Evolutionary conservation across 2,888 invertebrate species (phyloP).

Genomic region (Aleiodes leptofemur): DNA sequence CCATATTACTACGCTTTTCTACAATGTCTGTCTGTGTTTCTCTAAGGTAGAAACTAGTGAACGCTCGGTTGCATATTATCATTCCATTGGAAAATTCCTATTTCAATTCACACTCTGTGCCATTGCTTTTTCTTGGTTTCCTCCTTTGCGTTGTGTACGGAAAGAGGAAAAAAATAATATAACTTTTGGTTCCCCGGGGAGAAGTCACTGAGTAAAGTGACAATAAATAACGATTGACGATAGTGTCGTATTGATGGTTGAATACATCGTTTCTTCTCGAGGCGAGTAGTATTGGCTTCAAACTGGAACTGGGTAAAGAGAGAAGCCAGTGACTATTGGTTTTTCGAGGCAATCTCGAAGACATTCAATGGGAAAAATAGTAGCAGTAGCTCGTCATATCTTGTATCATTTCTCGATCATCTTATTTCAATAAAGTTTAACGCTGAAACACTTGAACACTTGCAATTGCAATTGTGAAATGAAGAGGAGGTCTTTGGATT

Average conservation of each 20-base stretch:
- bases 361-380: constrained; percentile 3
- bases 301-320: not conserved
- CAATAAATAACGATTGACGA: constrained; percentile 24
- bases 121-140: not conserved
- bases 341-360: not conserved
- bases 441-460: constrained; percentile 30
- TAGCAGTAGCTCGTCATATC: constrained; percentile 40
- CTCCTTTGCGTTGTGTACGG: constrained; percentile 1
- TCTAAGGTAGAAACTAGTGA: constrained; percentile 47
- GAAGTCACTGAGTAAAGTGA: not conserved
- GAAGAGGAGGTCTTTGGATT: too few species aligned
- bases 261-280: constrained; percentile 15
- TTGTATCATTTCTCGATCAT: constrained; percentile 49
- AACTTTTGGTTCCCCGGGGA: not conserved
- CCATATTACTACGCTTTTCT: constrained; percentile 37
- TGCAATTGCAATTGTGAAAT: not conserved
- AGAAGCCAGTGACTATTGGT: constrained; percentile 1
- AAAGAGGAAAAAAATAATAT: not conserved
- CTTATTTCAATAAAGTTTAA: constrained; percentile 53
- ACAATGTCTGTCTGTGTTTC: constrained; percentile 27
- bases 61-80: not conserved
- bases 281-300: constrained; percentile 27
- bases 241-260: constrained; percentile 23
- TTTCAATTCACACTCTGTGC: constrained; percentile 14
- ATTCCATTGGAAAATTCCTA: constrained; percentile 33